Conservation (phyloP, 2,797 vertebrate genomes). For the Eremophila alpestris region DNA sequence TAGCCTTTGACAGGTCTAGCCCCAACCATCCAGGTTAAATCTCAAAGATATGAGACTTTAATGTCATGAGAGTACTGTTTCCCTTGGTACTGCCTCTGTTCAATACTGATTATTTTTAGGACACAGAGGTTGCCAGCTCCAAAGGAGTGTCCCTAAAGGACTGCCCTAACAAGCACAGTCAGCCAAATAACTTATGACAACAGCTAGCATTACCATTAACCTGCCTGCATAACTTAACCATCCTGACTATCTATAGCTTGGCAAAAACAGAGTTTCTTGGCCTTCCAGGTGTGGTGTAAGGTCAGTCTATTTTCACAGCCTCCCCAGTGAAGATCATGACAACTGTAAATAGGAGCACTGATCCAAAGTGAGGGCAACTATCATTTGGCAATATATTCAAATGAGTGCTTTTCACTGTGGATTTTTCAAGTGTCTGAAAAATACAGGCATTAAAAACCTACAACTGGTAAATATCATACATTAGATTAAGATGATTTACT, state of each 20-base stretch:
- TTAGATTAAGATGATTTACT: background rate
- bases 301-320: background rate
- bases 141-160: slow-evolving; percentile 12
- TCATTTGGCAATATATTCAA: background rate
- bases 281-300: slow-evolving; percentile 27
- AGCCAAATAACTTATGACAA: slow-evolving; percentile 14
- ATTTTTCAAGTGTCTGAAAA: slow-evolving; percentile 28
- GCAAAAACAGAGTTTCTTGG: background rate
- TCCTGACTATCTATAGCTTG: background rate
- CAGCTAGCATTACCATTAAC: background rate
- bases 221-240: background rate
- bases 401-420: background rate
- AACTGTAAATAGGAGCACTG: background rate
- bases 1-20: background rate
- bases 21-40: background rate
- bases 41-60: background rate
- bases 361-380: background rate
- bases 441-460: background rate
- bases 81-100: background rate
- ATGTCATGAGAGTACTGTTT: background rate
- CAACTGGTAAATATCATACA: background rate
- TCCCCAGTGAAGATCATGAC: background rate
- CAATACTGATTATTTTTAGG: background rate
- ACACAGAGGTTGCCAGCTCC: background rate
- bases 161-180: background rate